Percentiles rank a stretch among this genome's conserved stretches.
phyloP scores from a whole-genome alignment of 2,113 vertebrate species.

The Egretta garzetta region DNA sequence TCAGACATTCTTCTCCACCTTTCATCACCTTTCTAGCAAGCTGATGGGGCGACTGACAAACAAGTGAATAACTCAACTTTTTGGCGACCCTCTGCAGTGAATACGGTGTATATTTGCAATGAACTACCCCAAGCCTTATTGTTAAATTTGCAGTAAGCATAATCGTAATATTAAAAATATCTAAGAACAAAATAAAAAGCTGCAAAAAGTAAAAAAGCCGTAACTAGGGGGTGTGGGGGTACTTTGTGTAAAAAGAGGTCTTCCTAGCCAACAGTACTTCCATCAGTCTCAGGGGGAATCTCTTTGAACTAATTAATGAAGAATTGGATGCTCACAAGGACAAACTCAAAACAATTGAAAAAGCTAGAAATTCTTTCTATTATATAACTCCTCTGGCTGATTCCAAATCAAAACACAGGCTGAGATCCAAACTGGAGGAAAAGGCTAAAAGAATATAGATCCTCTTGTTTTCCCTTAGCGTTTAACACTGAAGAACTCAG shows the following conservation, averaged over 20 bases:
- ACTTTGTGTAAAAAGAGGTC: neutral
- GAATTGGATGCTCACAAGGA: neutral
- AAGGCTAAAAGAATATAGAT: neutral
- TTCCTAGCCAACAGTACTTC: neutral
- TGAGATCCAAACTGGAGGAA: neutral
- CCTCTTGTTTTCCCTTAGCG: neutral
- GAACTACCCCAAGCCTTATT: neutral
- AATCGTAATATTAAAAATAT: neutral
- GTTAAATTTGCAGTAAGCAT: neutral
- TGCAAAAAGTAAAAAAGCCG: neutral
- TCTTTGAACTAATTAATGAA: neutral
- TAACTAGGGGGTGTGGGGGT: fast-evolving
- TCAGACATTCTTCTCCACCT: neutral
- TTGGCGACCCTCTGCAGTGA: neutral
- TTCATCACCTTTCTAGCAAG: neutral
- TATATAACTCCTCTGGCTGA: neutral
- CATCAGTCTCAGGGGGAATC: neutral
- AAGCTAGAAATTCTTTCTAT: conserved; percentile 9
- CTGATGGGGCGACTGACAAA: neutral
- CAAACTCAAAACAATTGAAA: neutral
- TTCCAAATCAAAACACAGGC: conserved; percentile 20
- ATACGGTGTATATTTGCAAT: neutral
- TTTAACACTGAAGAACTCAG: neutral
- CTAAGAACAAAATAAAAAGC: neutral
- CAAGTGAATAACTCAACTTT: neutral